A percentile compares a stretch with the other conserved stretches of the same genome.
Conservation (phyloP, 2,888 invertebrate species). For the Achlya flavicornis region DNA sequence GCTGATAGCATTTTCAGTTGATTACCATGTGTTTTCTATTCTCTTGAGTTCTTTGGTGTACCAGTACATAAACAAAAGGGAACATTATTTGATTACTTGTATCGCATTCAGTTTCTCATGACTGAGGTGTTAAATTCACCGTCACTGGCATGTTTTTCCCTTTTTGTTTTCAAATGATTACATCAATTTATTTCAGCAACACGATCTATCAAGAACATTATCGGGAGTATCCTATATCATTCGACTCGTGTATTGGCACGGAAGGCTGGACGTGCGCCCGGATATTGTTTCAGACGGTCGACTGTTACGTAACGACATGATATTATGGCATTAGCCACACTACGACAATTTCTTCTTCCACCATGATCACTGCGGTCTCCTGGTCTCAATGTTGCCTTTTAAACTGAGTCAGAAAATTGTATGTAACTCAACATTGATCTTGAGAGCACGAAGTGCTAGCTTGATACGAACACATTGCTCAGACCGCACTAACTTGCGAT, state of each 20-base stretch:
- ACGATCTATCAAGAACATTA: conserved; percentile 4
- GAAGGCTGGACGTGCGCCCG: conserved; percentile 60
- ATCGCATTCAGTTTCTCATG: too few relatives aligned
- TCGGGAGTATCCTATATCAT: conserved; percentile 3
- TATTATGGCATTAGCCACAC: background rate
- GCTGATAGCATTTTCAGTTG: background rate
- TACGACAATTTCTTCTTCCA: background rate
- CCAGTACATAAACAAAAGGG: too few relatives aligned
- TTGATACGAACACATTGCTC: conserved; percentile 32
- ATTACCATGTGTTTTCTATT: background rate
- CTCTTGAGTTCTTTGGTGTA: background rate
- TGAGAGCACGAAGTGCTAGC: conserved; percentile 27
- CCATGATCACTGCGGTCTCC: background rate
- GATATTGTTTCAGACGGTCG: conserved; percentile 48
- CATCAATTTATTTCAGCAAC: background rate
- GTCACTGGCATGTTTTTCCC: background rate
- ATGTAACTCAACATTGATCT: background rate
- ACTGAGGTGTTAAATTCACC: background rate
- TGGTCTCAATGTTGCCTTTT: too few relatives aligned
- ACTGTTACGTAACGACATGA: background rate
- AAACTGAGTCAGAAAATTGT: background rate
- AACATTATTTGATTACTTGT: too few relatives aligned
- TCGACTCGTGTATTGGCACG: conserved; percentile 51
- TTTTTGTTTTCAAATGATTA: background rate
- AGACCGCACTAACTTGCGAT: conserved; percentile 49